Evolutionary conservation across 2,888 invertebrate species (phyloP), one percentile per base, ranked within the genome.

Genomic region (Rhamnusium bicolor): DNA sequence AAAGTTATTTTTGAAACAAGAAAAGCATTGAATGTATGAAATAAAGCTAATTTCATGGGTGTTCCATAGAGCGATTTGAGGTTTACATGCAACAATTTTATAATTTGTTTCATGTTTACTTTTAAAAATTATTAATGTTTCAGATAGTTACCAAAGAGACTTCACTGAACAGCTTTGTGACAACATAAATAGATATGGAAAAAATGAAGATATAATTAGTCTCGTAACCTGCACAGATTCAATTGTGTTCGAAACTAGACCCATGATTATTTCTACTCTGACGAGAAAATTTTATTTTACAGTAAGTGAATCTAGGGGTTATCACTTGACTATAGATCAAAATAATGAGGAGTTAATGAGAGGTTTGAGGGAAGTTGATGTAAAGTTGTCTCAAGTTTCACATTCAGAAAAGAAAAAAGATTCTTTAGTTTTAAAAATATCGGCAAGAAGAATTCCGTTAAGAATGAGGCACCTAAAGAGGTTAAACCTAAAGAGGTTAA

Each of bases 271-370:
- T 51, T 86, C 86, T 7, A 86, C 87, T 4, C 72, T 87, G 54
- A 87, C 86, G 6, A 81, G 83, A 73, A 85, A 85, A 75, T 86
- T 87, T 71, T 87, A 83, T 71, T 69, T 86, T 18, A 76, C 78
- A 4, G 62, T 80, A 8, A 83, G 81, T 51, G 69, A 75, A 4
- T 65, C 81, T 19, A 73, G 85, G 62, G 85, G 84, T 7, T 80
- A 84, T 66, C 79, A 83, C 66, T 77, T 76, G 10, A 27, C 71
- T 8, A 75, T 82, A 10, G 66, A 73, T 32, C 73, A 80, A 49
- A 75, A 68, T 40, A 72, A 74, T 1, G 24, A 65, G 14, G 60
- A 75, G 46, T 49, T 79, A 1, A 56, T 47, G 3, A 40, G 61
- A 0, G 18, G 65, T 14, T 6, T 79, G 24, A 49, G 71, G 18